Evolutionary conservation across 2,113 vertebrate genomes (phyloP).

Genomic region (Chionodraco myersi): DNA sequence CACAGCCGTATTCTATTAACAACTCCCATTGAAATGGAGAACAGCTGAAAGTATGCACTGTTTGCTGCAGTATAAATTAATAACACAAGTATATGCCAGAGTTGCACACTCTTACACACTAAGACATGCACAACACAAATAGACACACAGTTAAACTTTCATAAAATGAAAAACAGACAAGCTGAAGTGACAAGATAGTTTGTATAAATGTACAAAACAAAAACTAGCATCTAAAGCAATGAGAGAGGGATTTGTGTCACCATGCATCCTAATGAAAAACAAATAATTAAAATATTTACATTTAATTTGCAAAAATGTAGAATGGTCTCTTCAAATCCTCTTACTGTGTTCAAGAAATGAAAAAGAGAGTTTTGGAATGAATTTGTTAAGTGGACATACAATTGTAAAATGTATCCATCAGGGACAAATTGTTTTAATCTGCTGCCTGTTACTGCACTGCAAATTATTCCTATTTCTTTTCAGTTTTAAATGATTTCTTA

Average conservation of each 20-base stretch:
- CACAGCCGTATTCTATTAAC: constrained; percentile 8
- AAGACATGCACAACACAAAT: constrained; percentile 25
- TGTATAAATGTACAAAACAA: constrained; percentile 22
- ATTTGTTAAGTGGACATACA: neutral
- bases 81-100: constrained; percentile 27
- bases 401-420: neutral
- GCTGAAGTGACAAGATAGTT: constrained; percentile 19
- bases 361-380: neutral
- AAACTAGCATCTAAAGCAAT: constrained; percentile 18
- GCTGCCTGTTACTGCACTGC: neutral
- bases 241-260: constrained; percentile 19
- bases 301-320: neutral
- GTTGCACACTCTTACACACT: constrained; percentile 26
- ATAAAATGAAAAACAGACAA: constrained; percentile 22
- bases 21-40: constrained; percentile 17
- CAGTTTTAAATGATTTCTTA: neutral
- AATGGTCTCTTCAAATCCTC: neutral
- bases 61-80: constrained; percentile 24
- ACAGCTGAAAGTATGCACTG: neutral
- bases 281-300: neutral
- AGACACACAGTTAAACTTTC: constrained; percentile 38
- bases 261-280: constrained; percentile 21
- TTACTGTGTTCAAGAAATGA: constrained; percentile 3
- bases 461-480: constrained; percentile 13
- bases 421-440: neutral